Conservation (phyloP, 2,888 invertebrate genomes). For the Eretmocerus hayati region DNA sequence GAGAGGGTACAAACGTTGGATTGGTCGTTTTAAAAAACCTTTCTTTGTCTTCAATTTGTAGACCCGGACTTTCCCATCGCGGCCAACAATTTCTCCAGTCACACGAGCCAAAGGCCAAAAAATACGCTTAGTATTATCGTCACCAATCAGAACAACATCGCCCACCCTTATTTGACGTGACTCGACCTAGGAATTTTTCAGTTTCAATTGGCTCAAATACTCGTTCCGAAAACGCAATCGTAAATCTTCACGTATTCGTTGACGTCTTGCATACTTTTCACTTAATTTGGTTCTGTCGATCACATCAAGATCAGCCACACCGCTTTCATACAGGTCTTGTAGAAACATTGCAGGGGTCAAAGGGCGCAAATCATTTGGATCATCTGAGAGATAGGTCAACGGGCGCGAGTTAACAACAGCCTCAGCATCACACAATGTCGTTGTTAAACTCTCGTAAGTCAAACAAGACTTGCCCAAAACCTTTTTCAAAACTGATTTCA, state of each 20-base stretch:
- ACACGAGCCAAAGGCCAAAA: too few relatives aligned
- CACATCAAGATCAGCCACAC: slow-evolving; percentile 13
- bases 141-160: too few relatives aligned
- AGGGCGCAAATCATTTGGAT: background rate
- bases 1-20: too few relatives aligned
- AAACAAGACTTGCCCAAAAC: slow-evolving; percentile 37
- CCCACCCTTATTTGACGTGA: too few relatives aligned
- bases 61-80: background rate
- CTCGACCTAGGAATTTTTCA: too few relatives aligned
- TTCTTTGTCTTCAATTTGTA: too few relatives aligned
- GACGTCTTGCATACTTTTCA: too few relatives aligned
- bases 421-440: slow-evolving; percentile 33
- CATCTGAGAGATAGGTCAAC: slow-evolving; percentile 28
- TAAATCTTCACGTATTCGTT: too few relatives aligned
- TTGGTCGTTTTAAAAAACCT: too few relatives aligned
- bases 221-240: too few relatives aligned
- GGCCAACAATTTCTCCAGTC: slow-evolving; percentile 10
- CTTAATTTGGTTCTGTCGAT: background rate
- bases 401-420: slow-evolving; percentile 37
- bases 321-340: slow-evolving; percentile 6
- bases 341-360: slow-evolving; percentile 21
- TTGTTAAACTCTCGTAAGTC: slow-evolving; percentile 31
- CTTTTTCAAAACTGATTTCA: slow-evolving; percentile 39
- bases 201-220: too few relatives aligned
- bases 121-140: too few relatives aligned